phyloP scores from a whole-genome alignment of 2,797 vertebrate species.

The Craterocephalus amniculus region DNA sequence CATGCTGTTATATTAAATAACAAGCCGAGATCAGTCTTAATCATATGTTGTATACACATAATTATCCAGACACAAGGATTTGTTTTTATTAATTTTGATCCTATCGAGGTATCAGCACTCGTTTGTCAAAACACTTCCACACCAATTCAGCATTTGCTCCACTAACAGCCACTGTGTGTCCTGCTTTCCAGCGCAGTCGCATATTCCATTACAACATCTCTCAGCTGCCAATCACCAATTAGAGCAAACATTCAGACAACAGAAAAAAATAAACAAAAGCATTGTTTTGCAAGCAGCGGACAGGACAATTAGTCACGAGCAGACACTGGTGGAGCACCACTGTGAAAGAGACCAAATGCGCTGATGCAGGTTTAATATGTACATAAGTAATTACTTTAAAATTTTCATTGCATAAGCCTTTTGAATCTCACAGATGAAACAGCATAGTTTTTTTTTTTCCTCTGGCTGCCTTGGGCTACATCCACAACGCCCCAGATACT shows the following conservation, averaged over 20 bases:
- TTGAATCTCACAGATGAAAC: slow-evolving; percentile 73
- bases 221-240: slow-evolving; percentile 62
- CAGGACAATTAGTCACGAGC: slow-evolving; percentile 45
- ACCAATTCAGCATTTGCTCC: slow-evolving; percentile 13
- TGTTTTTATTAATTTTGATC: neutral
- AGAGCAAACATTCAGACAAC: slow-evolving; percentile 39
- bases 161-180: neutral
- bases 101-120: neutral
- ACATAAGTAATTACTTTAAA: slow-evolving; percentile 66
- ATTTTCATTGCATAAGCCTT: slow-evolving; percentile 68
- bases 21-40: neutral
- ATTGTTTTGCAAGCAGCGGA: slow-evolving; percentile 36
- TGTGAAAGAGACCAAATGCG: slow-evolving; percentile 40
- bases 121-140: neutral
- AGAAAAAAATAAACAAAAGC: slow-evolving; percentile 23
- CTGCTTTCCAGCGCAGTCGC: slow-evolving; percentile 14
- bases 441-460: slow-evolving; percentile 38
- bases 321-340: slow-evolving; percentile 13
- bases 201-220: slow-evolving; percentile 25
- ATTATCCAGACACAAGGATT: neutral
- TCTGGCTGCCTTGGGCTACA: slow-evolving; percentile 36
- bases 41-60: neutral
- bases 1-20: neutral
- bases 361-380: slow-evolving; percentile 67
- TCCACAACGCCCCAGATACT: slow-evolving; percentile 54